phyloP scores from a whole-genome alignment of 2,797 vertebrate species.

The Perodicticus potto region DNA sequence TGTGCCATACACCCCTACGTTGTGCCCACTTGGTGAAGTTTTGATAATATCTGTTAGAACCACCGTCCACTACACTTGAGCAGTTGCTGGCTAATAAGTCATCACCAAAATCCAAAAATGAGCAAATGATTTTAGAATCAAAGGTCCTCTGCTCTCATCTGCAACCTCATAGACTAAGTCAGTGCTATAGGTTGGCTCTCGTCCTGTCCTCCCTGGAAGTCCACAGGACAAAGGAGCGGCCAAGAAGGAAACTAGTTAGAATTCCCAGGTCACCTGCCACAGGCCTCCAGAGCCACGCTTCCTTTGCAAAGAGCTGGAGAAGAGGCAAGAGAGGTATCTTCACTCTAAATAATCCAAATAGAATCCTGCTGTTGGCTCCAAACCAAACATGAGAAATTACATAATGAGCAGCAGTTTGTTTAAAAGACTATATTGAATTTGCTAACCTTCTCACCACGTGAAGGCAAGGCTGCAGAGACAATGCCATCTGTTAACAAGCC shows the following conservation, averaged over 20 bases:
- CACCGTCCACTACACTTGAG: neutral
- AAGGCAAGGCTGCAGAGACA: neutral
- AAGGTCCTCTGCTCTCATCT: neutral
- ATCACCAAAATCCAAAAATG: neutral
- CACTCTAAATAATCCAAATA: slow-evolving; percentile 56
- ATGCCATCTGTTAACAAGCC: neutral
- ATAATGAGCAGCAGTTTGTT: slow-evolving; percentile 52
- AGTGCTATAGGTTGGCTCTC: neutral
- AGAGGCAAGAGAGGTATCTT: slow-evolving; percentile 44
- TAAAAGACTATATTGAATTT: slow-evolving; percentile 57
- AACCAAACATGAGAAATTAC: slow-evolving; percentile 64
- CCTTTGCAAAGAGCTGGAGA: neutral
- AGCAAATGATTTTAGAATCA: slow-evolving; percentile 40
- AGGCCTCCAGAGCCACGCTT: neutral
- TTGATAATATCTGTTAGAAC: neutral
- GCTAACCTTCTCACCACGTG: neutral
- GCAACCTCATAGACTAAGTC: neutral
- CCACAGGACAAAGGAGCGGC: neutral
- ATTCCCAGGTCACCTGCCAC: neutral
- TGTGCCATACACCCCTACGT: no score
- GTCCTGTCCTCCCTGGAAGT: neutral
- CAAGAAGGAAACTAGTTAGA: neutral
- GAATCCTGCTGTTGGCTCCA: slow-evolving; percentile 43
- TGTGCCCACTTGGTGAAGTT: no score
- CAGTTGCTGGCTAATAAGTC: neutral